Evolutionary conservation across 2,888 invertebrate species (phyloP), one percentile per base, ranked within the genome.

Genomic region (Coenonympha glycerion): DNA sequence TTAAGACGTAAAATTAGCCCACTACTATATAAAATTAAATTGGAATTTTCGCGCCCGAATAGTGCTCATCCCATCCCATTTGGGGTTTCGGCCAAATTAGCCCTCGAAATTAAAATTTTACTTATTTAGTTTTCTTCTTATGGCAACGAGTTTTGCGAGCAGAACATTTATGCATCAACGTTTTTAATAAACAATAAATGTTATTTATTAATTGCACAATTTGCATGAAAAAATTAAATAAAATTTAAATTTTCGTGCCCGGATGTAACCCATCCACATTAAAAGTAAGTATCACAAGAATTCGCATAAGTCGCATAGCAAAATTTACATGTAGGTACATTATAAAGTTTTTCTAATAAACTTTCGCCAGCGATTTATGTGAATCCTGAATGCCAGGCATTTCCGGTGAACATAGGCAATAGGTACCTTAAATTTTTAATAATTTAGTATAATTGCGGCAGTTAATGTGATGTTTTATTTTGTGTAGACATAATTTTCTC

Each of bases 341-440:
- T 16, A 34, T 16, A 33, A 8, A 26, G 8, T 19, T 36, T 45
- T 40, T 31, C 9, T 47, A 24, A 44, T n/a, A 21, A 11, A 34
- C n/a, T 45, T 53, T 76, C 79, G 77, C 79, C 66, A 77, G 81
- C 80, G 75, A 76, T 65, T 72, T 77, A 81, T 76, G 78, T 85
- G 82, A 84, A 84, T 83, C 83, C 82, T 81, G 80, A 85, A 84
- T 83, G 81, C 80, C 79, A 73, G 70, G 71, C 71, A 72, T 68
- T 70, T 66, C 70, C 59, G 65, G 36, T 45, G 36, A 62, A 53
- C 53, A 65, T 62, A 70, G 68, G 68, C 59, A 68, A n/a, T n/a
- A n/a, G n/a, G n/a, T n/a, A n/a, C n/a, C n/a, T 67, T 66, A n/a
- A n/a, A n/a, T 67, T 66, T 69, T 71, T 73, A 30, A 13, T 13